Evolutionary conservation across 2,113 vertebrate genomes (phyloP).

Genomic region (Anoplopoma fimbria): DNA sequence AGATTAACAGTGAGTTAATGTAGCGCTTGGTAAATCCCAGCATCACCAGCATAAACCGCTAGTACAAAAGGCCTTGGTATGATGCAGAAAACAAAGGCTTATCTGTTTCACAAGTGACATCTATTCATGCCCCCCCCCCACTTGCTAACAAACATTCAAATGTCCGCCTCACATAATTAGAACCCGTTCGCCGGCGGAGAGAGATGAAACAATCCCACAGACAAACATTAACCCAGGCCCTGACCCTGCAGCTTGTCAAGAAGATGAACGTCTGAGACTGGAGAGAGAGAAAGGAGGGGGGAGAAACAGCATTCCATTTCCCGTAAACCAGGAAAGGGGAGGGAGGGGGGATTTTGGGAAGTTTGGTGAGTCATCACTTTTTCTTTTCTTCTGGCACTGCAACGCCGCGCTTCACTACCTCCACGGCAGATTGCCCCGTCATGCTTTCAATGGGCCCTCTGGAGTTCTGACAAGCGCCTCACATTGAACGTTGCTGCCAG

Average conservation of each 20-base stretch:
- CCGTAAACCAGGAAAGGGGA: conserved; percentile 83
- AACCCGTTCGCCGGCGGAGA: conserved; percentile 42
- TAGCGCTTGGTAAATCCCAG: conserved; percentile 51
- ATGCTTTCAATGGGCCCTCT: conserved; percentile 58
- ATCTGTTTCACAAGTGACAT: conserved; percentile 67
- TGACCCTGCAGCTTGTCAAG: conserved; percentile 78
- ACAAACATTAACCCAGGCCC: conserved; percentile 77
- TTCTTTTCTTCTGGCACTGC: conserved; percentile 72
- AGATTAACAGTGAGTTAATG: conserved; percentile 51
- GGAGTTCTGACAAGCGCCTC: conserved; percentile 52
- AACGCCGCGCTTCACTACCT: conserved; percentile 54
- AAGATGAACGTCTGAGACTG: conserved; percentile 70
- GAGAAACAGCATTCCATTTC: conserved; percentile 80
- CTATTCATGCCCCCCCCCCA: conserved; percentile 45
- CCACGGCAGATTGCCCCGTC: conserved; percentile 61
- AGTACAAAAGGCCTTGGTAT: conserved; percentile 42
- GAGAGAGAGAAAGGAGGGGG: background rate
- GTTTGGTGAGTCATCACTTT: conserved; percentile 87
- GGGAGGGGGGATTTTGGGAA: conserved; percentile 85
- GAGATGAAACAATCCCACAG: conserved; percentile 73
- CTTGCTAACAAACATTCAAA: conserved; percentile 68
- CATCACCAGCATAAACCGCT: conserved; percentile 44
- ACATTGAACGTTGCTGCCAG: background rate
- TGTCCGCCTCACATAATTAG: conserved; percentile 67
- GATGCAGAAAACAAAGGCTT: conserved; percentile 75